phyloP scores from a whole-genome alignment of 1,140 invertebrate genomes.

The Euwallacea fornicatus region DNA sequence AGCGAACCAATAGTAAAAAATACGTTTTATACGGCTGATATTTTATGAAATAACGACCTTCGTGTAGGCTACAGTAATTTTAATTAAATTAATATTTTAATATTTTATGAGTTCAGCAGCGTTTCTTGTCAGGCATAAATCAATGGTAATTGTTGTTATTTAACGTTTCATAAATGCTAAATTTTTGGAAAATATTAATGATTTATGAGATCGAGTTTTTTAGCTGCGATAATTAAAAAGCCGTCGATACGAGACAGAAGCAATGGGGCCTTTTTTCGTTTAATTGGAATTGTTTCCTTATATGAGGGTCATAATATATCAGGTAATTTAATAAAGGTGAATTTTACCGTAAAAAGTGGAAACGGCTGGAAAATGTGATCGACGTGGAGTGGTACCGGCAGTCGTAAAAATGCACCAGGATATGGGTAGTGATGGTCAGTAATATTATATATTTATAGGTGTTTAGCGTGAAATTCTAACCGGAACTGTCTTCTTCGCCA shows the following conservation, averaged over 20 bases:
- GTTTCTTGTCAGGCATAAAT: constrained; percentile 22
- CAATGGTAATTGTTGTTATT: constrained; percentile 27
- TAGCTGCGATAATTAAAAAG: neutral
- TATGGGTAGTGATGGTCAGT: neutral
- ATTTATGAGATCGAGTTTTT: constrained; percentile 10
- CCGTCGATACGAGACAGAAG: no score
- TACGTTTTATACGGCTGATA: neutral
- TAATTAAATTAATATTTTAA: constrained; percentile 22
- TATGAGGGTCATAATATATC: no score
- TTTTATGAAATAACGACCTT: constrained; percentile 7
- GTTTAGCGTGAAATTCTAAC: no score
- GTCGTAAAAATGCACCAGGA: neutral
- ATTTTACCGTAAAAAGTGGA: no score
- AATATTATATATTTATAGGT: no score
- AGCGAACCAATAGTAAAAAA: neutral
- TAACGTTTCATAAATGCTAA: constrained; percentile 17
- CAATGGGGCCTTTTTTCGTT: no score
- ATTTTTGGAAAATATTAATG: constrained; percentile 23
- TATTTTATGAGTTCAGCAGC: constrained; percentile 24
- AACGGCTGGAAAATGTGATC: no score
- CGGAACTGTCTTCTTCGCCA: no score
- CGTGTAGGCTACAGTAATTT: constrained; percentile 6
- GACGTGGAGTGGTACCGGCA: no score
- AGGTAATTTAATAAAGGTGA: no score
- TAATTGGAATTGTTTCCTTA: no score